These are phyloP conservation scores for Trypoxylon attenuatum DNA, from an alignment of 2,888 invertebrate species.

Conservation along the genomic window DNA sequence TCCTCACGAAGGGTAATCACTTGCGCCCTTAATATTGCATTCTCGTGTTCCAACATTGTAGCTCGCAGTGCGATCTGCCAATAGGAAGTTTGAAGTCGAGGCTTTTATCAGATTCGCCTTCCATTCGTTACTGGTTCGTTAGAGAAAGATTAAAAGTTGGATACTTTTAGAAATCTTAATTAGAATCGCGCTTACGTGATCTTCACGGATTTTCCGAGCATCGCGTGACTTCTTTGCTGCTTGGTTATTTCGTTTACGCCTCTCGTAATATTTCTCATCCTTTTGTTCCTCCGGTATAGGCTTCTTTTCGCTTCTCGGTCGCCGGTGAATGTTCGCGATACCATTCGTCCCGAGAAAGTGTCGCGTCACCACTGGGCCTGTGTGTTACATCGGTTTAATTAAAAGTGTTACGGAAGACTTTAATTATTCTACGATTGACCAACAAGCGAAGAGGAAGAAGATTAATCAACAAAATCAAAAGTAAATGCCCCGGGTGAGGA, in stretches of 20 bases:
- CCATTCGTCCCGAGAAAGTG: slow-evolving; percentile 48
- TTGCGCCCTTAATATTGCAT: slow-evolving; percentile 89
- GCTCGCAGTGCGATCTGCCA: slow-evolving; percentile 87
- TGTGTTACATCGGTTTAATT: no score
- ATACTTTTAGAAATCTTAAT: not conserved
- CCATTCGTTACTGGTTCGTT: no score
- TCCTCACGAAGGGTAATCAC: slow-evolving; percentile 88
- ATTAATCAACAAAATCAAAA: slow-evolving; percentile 19
- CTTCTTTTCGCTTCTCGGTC: slow-evolving; percentile 87
- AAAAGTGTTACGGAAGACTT: no score
- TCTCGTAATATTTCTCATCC: slow-evolving; percentile 92
- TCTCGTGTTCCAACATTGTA: slow-evolving; percentile 90
- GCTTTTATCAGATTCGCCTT: not conserved
- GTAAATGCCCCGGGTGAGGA: slow-evolving; percentile 89
- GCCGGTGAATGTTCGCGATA: slow-evolving; percentile 63
- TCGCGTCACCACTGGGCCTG: slow-evolving; percentile 40
- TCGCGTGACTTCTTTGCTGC: slow-evolving; percentile 95
- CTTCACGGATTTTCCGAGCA: slow-evolving; percentile 89
- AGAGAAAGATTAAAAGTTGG: not conserved
- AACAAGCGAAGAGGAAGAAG: no score
- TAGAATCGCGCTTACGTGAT: slow-evolving; percentile 78
- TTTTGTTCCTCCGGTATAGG: slow-evolving; percentile 92
- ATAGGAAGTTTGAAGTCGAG: not conserved
- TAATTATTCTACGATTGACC: not conserved
- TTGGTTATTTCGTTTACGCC: slow-evolving; percentile 90